These are phyloP conservation scores for Scaptomyza graminum DNA, from an alignment of 1,140 invertebrate genomes.

Conservation along the genomic window DNA sequence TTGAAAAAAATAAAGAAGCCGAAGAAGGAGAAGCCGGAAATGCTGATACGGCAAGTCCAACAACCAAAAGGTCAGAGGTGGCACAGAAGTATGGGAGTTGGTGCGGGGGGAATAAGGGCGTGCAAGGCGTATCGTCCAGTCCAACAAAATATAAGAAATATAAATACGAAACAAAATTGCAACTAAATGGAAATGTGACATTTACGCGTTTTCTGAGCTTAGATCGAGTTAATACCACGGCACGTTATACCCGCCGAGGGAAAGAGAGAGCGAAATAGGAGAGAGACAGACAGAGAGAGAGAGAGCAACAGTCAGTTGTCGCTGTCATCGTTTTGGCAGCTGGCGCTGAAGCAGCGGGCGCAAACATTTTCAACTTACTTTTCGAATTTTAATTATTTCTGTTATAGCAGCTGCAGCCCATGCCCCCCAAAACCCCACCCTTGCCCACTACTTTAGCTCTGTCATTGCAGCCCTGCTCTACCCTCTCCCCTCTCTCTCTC, in stretches of 20 bases:
- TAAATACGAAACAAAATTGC: conserved; percentile 66
- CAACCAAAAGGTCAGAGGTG: background rate
- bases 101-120: background rate
- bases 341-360: conserved; percentile 48
- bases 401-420: conserved; percentile 4
- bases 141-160: conserved; percentile 49
- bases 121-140: conserved; percentile 41
- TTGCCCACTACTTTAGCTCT: background rate
- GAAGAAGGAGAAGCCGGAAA: conserved; percentile 34
- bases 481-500: background rate
- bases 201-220: conserved; percentile 77
- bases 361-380: conserved; percentile 73
- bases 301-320: background rate
- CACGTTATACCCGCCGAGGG: conserved; percentile 53
- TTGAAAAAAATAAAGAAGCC: background rate
- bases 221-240: conserved; percentile 78
- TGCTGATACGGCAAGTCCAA: conserved; percentile 41
- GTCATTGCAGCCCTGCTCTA: background rate
- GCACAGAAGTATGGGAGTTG: conserved; percentile 8
- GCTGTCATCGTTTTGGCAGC: conserved; percentile 38
- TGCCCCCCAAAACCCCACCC: background rate
- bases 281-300: background rate
- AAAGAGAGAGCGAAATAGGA: background rate
- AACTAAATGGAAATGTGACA: conserved; percentile 80
- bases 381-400: conserved; percentile 80